Base-by-base conservation (phyloP, 2,888 invertebrate genomes). In the Aspidiotus rigidus region DNA sequence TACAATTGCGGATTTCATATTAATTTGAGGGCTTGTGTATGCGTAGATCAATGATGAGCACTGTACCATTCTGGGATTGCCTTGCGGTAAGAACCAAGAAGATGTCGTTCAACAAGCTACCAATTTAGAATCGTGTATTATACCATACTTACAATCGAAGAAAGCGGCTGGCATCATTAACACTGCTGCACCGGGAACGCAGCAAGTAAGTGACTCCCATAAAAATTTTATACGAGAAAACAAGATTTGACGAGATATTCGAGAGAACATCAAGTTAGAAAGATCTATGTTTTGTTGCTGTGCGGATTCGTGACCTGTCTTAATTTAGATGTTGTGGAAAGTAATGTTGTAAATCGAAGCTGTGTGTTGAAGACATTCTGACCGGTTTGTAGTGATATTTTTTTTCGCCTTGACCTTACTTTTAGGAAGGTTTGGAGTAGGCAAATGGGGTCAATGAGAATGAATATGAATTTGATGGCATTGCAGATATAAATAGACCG, bases 161-260 rank as follows among this genome's bases (percentile, higher is more conserved):
- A 93, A 93, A 82, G 98, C 98, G 72, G 98, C 98, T 74, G 98
- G 98, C 75, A 98, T 99, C 77, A 93, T 98, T 75, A 98, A 98
- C 80, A 90, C 96, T 72, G 89, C 90, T 39, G 87, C 89, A 73
- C 93, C 94, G 69, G 93, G 92, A 73, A 89, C 91, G 75, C 90
- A 91, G 74, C 87, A 89, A 83, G 89, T 88, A 79, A 77, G 59
- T 40, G n/a, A 59, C 2, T 28, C 28, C 5, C 5, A 28, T 5
- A n/a, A 44, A 5, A 1, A 28, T 63, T 13, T 42, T 17, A 11
- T 57, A 11, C 16, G 3, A 2, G 11, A 60, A 11, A 53, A 11
- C 8, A 40, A 1, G 16, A 13, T 15, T 60, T 10, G 17, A 53
- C 28, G 57, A 55, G 13, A 42, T 17, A 62, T 40, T 17, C 28